A percentile compares a stretch with the other conserved stretches of the same genome.
Evolutionary conservation across 2,888 invertebrate genomes (phyloP).

Genomic region (Cheilosia vulpina): DNA sequence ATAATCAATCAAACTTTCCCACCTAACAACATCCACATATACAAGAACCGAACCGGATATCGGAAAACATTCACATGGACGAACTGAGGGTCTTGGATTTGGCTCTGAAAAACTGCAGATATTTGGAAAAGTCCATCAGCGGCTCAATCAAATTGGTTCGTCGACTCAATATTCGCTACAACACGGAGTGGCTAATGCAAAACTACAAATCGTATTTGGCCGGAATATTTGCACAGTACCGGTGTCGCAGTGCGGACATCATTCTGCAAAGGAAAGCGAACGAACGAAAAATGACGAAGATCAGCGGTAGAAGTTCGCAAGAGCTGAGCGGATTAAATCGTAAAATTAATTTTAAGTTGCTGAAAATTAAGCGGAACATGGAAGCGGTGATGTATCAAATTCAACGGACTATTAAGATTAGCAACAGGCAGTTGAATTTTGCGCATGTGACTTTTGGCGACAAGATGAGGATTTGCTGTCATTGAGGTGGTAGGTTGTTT

Average conservation of each 20-base stretch:
- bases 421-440: slow-evolving; percentile 77
- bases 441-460: slow-evolving; percentile 74
- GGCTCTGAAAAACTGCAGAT: slow-evolving; percentile 76
- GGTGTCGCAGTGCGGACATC: slow-evolving; percentile 45
- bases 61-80: slow-evolving; percentile 68
- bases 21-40: neutral
- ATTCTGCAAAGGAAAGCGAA: slow-evolving; percentile 1
- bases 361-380: slow-evolving; percentile 78
- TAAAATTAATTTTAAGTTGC: slow-evolving; percentile 77
- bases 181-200: slow-evolving; percentile 77
- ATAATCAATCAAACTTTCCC: neutral
- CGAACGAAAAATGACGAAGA: neutral
- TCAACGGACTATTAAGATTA: slow-evolving; percentile 76
- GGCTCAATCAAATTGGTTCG: slow-evolving; percentile 76
- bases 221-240: slow-evolving; percentile 76
- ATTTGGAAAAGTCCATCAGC: slow-evolving; percentile 75
- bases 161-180: slow-evolving; percentile 78
- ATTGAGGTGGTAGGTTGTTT: slow-evolving; percentile 54
- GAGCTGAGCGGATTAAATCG: slow-evolving; percentile 76
- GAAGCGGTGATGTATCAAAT: slow-evolving; percentile 76
- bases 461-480: slow-evolving; percentile 76
- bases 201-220: slow-evolving; percentile 77
- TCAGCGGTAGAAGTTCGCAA: slow-evolving; percentile 68
- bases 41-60: neutral
- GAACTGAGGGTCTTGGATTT: slow-evolving; percentile 76